Percentiles rank a stretch among this genome's conserved stretches.
phyloP scores from a whole-genome alignment of 2,888 invertebrate genomes.

The Papilio protenor region DNA sequence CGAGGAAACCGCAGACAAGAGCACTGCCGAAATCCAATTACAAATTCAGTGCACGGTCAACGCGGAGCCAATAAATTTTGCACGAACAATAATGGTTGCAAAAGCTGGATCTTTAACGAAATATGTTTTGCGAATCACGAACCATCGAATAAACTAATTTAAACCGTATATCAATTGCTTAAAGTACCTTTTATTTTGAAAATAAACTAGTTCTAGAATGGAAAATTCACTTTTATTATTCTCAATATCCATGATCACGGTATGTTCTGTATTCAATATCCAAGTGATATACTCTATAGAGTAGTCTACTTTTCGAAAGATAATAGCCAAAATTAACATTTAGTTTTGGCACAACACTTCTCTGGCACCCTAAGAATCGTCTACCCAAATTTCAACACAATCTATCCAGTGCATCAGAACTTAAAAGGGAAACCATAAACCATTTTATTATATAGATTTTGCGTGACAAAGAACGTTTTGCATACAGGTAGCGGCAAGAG shows the following conservation, averaged over 20 bases:
- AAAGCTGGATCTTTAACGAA: slow-evolving; percentile 27
- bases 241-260: not conserved
- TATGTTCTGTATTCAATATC: not conserved
- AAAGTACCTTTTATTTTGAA: not conserved
- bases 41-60: slow-evolving; percentile 65
- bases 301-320: not conserved
- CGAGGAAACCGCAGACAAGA: slow-evolving; percentile 55
- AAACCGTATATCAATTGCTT: slow-evolving; percentile 3
- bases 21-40: slow-evolving; percentile 64
- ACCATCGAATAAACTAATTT: not conserved
- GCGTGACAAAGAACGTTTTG: slow-evolving; percentile 21
- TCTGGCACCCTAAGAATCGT: not conserved
- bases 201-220: too few species aligned
- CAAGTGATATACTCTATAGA: not conserved
- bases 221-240: not conserved
- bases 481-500: slow-evolving; percentile 59
- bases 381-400: not conserved
- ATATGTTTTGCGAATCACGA: slow-evolving; percentile 24
- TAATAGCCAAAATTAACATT: not conserved
- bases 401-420: not conserved
- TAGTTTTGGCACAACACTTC: not conserved
- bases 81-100: slow-evolving; percentile 65
- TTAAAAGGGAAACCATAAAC: not conserved
- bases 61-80: slow-evolving; percentile 63
- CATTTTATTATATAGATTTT: not conserved